These are phyloP conservation scores for Rachycentron canadum DNA, from an alignment of 2,797 vertebrate species.

Conservation along the genomic window DNA sequence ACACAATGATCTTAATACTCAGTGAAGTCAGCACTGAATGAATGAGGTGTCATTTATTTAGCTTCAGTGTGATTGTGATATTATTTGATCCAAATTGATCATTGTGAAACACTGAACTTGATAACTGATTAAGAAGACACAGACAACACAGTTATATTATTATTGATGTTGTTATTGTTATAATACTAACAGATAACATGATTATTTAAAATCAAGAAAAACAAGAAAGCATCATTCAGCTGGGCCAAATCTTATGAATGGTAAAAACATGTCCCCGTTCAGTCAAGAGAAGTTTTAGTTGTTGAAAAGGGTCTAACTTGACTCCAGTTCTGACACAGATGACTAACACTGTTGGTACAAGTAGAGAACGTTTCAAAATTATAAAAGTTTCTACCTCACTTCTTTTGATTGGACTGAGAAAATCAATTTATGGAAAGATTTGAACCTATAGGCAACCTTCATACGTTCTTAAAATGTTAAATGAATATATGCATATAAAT, in stretches of 20 bases:
- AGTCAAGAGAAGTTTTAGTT: not conserved
- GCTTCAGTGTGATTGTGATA: too few relatives aligned
- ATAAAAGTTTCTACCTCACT: not conserved
- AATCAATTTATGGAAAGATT: not conserved
- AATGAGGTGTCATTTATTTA: too few relatives aligned
- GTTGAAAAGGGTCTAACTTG: not conserved
- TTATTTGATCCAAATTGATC: too few relatives aligned
- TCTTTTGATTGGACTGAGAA: not conserved
- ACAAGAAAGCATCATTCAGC: not conserved
- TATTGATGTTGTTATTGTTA: too few relatives aligned
- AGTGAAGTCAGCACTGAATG: too few relatives aligned
- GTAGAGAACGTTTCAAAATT: not conserved
- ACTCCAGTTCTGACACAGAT: not conserved
- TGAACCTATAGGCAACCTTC: not conserved
- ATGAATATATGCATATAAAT: not conserved
- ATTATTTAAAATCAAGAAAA: too few relatives aligned
- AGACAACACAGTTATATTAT: too few relatives aligned
- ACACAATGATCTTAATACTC: not conserved
- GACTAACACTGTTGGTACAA: not conserved
- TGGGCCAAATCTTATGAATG: not conserved
- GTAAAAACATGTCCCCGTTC: not conserved
- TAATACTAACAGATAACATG: too few relatives aligned
- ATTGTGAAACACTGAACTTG: too few relatives aligned
- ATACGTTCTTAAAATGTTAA: not conserved
- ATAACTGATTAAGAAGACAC: too few relatives aligned